These are phyloP conservation scores for Cotesia vestalis DNA, from an alignment of 1,140 invertebrate genomes.

Conservation along the genomic window DNA sequence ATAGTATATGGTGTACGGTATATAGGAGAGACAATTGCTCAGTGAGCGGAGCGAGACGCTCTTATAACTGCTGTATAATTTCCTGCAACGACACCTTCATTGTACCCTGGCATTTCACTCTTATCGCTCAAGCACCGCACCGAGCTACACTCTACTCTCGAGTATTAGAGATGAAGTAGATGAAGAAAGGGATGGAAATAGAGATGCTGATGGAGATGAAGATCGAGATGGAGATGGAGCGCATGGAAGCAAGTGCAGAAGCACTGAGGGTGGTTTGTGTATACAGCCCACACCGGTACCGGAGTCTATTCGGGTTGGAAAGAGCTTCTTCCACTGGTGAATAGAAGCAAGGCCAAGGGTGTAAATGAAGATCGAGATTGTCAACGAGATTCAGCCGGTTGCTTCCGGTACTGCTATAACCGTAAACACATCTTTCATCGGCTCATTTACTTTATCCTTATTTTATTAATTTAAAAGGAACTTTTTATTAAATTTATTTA, in stretches of 20 bases:
- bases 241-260: not conserved
- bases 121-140: conserved; percentile 51
- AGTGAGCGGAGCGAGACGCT: conserved; percentile 49
- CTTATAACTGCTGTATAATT: conserved; percentile 68
- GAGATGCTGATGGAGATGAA: not conserved
- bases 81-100: conserved; percentile 69
- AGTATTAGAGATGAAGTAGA: conserved; percentile 10
- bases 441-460: conserved; percentile 2
- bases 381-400: not conserved
- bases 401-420: not conserved
- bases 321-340: no score
- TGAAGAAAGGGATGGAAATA: not conserved
- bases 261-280: not conserved
- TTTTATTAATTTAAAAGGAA: not conserved
- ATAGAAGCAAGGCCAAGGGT: conserved; percentile 10
- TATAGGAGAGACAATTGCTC: conserved; percentile 64
- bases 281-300: no score
- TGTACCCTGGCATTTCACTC: conserved; percentile 61
- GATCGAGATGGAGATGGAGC: not conserved
- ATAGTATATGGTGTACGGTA: no score
- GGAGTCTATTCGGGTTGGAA: no score
- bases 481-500: no score
- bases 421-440: conserved; percentile 6
- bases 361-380: conserved; percentile 15
- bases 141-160: conserved; percentile 18